Percentiles rank a stretch among this genome's conserved stretches.
Conservation (phyloP, 2,888 invertebrate genomes). For the Oligia fasciuncula region DNA sequence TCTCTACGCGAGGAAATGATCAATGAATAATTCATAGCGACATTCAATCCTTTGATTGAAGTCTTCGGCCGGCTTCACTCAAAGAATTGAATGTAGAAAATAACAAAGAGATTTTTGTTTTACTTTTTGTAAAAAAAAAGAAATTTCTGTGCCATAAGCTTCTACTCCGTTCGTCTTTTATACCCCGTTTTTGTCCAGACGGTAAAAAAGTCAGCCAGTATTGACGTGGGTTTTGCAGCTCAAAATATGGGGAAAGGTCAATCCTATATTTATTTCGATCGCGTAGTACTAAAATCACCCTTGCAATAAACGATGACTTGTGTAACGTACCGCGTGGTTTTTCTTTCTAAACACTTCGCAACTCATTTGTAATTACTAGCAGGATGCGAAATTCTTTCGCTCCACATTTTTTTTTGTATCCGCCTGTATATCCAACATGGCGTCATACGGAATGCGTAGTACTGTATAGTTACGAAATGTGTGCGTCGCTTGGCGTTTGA, state of each 20-base stretch:
- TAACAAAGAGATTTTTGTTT: too few relatives aligned
- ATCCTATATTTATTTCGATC: background rate
- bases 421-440: conserved; percentile 30
- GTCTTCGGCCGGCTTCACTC: too few relatives aligned
- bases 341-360: conserved; percentile 33
- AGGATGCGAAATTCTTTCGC: conserved; percentile 47
- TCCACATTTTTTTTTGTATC: conserved; percentile 39
- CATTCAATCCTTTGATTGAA: too few relatives aligned
- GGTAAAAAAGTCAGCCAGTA: too few relatives aligned
- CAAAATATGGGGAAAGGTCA: conserved; percentile 4
- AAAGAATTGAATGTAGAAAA: too few relatives aligned
- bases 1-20: too few relatives aligned
- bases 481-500: background rate
- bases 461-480: conserved; percentile 6
- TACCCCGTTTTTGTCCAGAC: too few relatives aligned
- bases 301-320: conserved; percentile 6
- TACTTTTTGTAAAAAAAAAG: too few relatives aligned
- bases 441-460: conserved; percentile 16
- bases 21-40: too few relatives aligned
- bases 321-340: conserved; percentile 11
- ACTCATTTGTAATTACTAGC: conserved; percentile 38
- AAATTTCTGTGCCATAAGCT: too few relatives aligned
- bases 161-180: too few relatives aligned
- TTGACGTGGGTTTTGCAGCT: background rate
- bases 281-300: background rate